Percentiles rank a stretch among this genome's conserved stretches.
phyloP scores from a whole-genome alignment of 2,113 vertebrate species.

The Alectura lathami region DNA sequence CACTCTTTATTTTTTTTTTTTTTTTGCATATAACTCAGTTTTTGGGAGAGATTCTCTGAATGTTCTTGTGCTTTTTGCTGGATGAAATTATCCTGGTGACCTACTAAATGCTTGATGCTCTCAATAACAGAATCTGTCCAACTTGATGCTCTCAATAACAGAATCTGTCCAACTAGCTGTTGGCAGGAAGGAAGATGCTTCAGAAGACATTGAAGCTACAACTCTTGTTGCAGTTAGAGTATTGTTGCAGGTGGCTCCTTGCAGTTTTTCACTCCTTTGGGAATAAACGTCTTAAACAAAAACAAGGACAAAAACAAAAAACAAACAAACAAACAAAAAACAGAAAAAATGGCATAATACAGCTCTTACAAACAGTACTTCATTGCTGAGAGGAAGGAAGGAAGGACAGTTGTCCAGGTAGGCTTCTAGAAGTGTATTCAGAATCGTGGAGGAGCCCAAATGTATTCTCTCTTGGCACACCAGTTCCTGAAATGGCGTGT shows the following conservation, averaged over 20 bases:
- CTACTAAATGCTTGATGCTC: constrained; percentile 17
- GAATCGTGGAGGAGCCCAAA: background rate
- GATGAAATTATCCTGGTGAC: constrained; percentile 14
- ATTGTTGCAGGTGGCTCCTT: background rate
- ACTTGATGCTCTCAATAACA: constrained; percentile 15
- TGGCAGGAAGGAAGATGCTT: background rate
- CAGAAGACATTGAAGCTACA: background rate
- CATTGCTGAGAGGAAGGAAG: background rate
- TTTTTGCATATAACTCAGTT: background rate
- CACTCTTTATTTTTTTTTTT: background rate
- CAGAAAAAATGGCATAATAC: background rate
- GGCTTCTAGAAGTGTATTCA: background rate
- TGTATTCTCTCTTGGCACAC: background rate
- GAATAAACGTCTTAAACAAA: background rate
- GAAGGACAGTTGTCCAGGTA: background rate
- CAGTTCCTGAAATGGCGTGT: background rate
- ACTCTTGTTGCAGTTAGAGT: background rate
- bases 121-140: background rate
- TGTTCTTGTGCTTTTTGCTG: background rate
- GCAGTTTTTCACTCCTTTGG: background rate
- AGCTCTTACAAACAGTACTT: background rate
- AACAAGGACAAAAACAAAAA: no score
- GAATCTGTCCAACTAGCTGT: constrained; percentile 3
- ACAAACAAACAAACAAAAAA: no score
- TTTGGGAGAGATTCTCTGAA: background rate